A percentile compares a stretch with the other conserved stretches of the same genome.
Conservation (phyloP, 2,888 invertebrate species). For the Drosophila subsilvestris region DNA sequence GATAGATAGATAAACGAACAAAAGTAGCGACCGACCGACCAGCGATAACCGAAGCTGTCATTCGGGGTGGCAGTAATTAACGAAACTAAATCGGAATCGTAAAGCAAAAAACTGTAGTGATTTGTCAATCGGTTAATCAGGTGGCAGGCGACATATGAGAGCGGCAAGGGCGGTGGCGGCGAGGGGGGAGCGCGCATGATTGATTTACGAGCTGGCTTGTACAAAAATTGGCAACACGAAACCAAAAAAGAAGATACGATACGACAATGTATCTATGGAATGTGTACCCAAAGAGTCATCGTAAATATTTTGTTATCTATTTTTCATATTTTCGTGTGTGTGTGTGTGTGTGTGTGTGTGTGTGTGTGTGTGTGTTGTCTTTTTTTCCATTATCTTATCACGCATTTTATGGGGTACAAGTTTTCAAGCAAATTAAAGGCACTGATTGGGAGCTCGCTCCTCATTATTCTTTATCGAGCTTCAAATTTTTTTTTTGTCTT, state of each 20-base stretch:
- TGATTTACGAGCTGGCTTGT: slow-evolving; percentile 58
- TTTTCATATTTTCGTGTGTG: background rate
- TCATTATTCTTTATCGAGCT: slow-evolving; percentile 28
- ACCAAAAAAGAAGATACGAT: slow-evolving; percentile 11
- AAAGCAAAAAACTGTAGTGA: slow-evolving; percentile 14
- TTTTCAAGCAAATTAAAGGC: slow-evolving; percentile 68
- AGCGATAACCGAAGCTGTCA: slow-evolving; percentile 3
- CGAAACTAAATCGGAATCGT: slow-evolving; percentile 6
- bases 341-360: background rate
- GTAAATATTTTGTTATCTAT: slow-evolving; percentile 46
- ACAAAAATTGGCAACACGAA: slow-evolving; percentile 49
- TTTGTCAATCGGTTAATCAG: slow-evolving; percentile 43
- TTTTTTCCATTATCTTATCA: slow-evolving; percentile 62
- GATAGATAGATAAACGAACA: slow-evolving; percentile 4
- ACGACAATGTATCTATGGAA: slow-evolving; percentile 31
- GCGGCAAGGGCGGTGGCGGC: too few species aligned
- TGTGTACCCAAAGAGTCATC: slow-evolving; percentile 32
- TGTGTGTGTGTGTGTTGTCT: background rate
- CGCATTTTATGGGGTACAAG: slow-evolving; percentile 49
- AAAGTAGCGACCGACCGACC: slow-evolving; percentile 5
- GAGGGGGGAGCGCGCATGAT: slow-evolving; percentile 53
- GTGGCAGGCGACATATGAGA: slow-evolving; percentile 18
- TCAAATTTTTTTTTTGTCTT: slow-evolving; percentile 10
- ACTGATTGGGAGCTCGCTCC: slow-evolving; percentile 39
- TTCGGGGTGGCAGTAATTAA: slow-evolving; percentile 6